These are phyloP conservation scores for Dendronephthya gigantea DNA, from an alignment of 64 coral and sea anemone species.

Conservation along the genomic window DNA sequence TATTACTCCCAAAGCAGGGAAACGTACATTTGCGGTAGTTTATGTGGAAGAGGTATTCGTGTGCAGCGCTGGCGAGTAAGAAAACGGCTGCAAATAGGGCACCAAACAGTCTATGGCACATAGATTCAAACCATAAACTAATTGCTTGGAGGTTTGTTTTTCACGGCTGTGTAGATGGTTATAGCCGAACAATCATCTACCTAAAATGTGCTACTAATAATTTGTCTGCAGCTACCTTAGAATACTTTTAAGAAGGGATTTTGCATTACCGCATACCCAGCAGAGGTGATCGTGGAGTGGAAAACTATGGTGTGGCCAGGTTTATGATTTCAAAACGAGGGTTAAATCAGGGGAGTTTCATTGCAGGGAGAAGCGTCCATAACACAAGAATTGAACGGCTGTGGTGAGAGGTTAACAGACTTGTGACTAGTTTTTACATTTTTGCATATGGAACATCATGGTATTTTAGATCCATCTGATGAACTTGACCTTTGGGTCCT, in stretches of 20 bases:
- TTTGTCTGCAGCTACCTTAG: not conserved
- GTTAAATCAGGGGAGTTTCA: not conserved
- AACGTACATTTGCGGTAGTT: not conserved
- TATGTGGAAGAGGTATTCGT: not conserved
- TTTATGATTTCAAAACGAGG: not conserved
- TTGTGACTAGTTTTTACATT: slow-evolving; percentile 16
- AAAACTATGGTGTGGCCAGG: not conserved
- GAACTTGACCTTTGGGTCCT: slow-evolving; percentile 16
- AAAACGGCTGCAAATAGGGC: not conserved
- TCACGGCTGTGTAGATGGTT: slow-evolving; percentile 20
- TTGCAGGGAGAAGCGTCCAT: not conserved
- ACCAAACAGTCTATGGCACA: not conserved
- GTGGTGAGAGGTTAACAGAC: not conserved
- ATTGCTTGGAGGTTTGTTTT: not conserved
- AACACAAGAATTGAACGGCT: slow-evolving; percentile 12
- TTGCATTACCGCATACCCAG: no score
- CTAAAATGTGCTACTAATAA: not conserved
- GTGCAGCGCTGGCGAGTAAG: slow-evolving; percentile 25
- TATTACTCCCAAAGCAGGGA: slow-evolving; percentile 31
- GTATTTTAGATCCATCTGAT: slow-evolving; percentile 15
- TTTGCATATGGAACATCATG: not conserved
- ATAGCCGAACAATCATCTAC: slow-evolving; percentile 12
- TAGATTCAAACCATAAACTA: slow-evolving; percentile 5
- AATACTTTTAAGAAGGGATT: no score
- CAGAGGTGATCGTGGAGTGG: slow-evolving; percentile 1